Evolutionary conservation across 2,888 invertebrate species (phyloP).

Genomic region (Mantis religiosa): DNA sequence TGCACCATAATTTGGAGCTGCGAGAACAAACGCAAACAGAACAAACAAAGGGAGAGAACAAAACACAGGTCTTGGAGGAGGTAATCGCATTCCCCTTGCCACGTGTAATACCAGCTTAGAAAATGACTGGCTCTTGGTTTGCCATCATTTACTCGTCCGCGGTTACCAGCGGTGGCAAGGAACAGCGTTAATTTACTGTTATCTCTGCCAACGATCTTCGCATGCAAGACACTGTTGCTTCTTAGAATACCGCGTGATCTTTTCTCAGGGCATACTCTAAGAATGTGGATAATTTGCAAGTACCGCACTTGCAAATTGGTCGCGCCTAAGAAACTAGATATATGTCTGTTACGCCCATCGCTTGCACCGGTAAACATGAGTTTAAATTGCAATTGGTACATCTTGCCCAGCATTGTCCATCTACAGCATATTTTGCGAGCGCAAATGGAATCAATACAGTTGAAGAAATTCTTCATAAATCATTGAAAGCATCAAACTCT

Average conservation of each 20-base stretch:
- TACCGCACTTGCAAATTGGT: no score
- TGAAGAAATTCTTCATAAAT: no score
- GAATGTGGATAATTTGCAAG: background rate
- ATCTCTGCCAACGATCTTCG: background rate
- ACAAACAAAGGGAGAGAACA: background rate
- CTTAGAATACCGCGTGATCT: background rate
- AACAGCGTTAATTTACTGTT: background rate
- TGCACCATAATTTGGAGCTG: background rate
- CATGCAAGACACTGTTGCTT: background rate
- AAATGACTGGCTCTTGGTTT: background rate
- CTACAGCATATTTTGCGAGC: no score
- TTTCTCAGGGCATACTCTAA: background rate
- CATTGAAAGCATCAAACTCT: no score
- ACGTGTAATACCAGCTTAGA: background rate
- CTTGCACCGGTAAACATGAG: no score
- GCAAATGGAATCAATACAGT: no score
- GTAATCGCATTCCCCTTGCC: background rate
- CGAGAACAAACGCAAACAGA: background rate
- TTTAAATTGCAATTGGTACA: no score
- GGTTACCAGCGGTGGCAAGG: background rate
- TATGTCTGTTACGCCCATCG: no score
- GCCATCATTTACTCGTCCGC: background rate
- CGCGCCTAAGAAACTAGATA: no score
- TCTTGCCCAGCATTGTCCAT: no score
- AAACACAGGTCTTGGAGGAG: background rate